phyloP scores from a whole-genome alignment of 2,113 vertebrate species.

The Corythoichthys intestinalis region DNA sequence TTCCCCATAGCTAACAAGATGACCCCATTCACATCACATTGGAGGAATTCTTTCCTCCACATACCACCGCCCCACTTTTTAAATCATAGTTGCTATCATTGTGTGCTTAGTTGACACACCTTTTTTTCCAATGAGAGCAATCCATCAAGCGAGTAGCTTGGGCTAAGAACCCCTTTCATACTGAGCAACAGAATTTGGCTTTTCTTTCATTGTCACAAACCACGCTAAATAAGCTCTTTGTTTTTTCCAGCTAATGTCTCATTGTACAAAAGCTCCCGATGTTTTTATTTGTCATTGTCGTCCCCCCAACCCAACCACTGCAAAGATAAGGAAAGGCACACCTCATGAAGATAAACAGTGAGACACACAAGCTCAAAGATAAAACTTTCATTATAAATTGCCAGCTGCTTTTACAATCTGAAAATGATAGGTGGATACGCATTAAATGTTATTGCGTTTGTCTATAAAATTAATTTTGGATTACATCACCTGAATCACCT shows the following conservation, averaged over 20 bases:
- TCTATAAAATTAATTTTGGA: not conserved
- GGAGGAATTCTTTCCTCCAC: constrained; percentile 49
- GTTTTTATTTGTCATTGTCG: constrained; percentile 35
- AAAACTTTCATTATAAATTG: not conserved
- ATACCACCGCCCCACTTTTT: constrained; percentile 19
- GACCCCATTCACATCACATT: constrained; percentile 74
- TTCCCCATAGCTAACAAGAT: constrained; percentile 54
- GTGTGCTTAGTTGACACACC: constrained; percentile 23
- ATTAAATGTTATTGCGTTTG: not conserved
- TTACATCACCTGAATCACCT: no score
- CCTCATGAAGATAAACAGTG: constrained; percentile 34
- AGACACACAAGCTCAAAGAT: constrained; percentile 6
- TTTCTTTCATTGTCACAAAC: constrained; percentile 35
- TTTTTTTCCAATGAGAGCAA: constrained; percentile 45
- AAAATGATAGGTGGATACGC: not conserved
- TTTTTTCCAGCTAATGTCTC: constrained; percentile 52
- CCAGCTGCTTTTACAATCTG: no score
- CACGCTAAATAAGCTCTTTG: not conserved
- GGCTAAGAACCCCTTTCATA: constrained; percentile 41
- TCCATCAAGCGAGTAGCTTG: constrained; percentile 45
- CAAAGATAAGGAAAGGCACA: constrained; percentile 44
- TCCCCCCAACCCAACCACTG: constrained; percentile 35
- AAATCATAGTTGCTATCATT: constrained; percentile 37
- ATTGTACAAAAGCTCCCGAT: constrained; percentile 49
- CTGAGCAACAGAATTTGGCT: constrained; percentile 20